Evolutionary conservation across 2,113 vertebrate species (phyloP).

Genomic region (Anhinga anhinga): DNA sequence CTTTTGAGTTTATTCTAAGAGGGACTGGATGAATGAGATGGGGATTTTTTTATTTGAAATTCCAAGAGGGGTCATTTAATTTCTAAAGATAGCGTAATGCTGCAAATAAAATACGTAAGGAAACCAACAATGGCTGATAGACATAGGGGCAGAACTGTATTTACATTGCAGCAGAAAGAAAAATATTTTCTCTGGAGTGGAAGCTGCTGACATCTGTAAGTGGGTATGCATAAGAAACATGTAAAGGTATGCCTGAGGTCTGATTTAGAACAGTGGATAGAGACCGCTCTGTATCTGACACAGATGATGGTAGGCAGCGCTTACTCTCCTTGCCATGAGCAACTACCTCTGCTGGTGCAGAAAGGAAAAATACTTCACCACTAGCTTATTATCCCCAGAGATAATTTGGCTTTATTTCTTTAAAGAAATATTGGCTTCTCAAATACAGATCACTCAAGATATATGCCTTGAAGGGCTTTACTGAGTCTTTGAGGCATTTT

Average conservation of each 20-base stretch:
- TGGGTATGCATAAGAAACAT: neutral
- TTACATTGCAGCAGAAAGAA: neutral
- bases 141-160: neutral
- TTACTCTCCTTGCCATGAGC: neutral
- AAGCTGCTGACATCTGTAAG: neutral
- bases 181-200: neutral
- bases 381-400: neutral
- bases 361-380: neutral
- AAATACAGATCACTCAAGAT: neutral
- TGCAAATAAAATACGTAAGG: neutral
- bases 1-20: neutral
- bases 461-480: neutral
- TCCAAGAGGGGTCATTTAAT: neutral
- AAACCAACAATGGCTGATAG: neutral
- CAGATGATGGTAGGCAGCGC: neutral
- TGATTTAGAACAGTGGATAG: neutral
- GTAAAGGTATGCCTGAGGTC: neutral
- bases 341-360: neutral
- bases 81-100: neutral
- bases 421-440: neutral
- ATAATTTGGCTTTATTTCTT: neutral
- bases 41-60: neutral
- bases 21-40: fast-evolving
- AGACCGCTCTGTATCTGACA: neutral
- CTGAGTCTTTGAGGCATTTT: neutral